These are phyloP conservation scores for Cavia porcellus DNA, from an alignment of 2,113 vertebrate species.

Conservation along the genomic window DNA sequence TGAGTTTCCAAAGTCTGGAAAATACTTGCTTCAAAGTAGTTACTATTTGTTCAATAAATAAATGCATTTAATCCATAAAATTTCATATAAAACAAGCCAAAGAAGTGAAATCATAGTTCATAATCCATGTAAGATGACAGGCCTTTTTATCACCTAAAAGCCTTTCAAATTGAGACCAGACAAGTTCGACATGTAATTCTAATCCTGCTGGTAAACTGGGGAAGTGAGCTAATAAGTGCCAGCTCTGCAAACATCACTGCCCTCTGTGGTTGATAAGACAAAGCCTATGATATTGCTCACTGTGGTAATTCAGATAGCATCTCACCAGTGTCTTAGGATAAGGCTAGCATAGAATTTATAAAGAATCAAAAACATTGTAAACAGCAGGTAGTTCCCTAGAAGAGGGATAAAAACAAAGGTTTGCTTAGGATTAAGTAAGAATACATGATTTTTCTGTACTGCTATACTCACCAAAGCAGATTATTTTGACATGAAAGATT, in stretches of 20 bases:
- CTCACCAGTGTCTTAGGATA: neutral
- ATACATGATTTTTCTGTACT: neutral
- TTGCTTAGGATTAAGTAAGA: neutral
- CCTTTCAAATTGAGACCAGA: neutral
- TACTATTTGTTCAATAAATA: conserved; percentile 1
- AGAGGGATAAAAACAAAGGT: neutral
- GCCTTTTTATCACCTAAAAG: neutral
- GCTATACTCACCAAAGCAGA: neutral
- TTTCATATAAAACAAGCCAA: neutral
- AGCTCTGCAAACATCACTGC: neutral
- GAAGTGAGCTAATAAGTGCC: neutral
- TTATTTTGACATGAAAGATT: neutral
- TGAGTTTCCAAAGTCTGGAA: neutral
- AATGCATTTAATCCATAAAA: neutral
- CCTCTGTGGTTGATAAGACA: neutral
- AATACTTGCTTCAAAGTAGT: neutral
- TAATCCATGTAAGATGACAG: neutral
- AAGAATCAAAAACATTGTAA: neutral
- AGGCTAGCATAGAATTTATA: neutral
- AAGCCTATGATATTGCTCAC: neutral
- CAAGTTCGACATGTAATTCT: neutral
- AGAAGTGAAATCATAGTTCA: neutral
- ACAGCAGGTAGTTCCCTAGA: neutral
- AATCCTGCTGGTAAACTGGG: neutral
- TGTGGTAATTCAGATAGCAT: neutral